These are phyloP conservation scores for Acrocephalus scirpaceus DNA, from an alignment of 2,797 vertebrate species.

Conservation along the genomic window DNA sequence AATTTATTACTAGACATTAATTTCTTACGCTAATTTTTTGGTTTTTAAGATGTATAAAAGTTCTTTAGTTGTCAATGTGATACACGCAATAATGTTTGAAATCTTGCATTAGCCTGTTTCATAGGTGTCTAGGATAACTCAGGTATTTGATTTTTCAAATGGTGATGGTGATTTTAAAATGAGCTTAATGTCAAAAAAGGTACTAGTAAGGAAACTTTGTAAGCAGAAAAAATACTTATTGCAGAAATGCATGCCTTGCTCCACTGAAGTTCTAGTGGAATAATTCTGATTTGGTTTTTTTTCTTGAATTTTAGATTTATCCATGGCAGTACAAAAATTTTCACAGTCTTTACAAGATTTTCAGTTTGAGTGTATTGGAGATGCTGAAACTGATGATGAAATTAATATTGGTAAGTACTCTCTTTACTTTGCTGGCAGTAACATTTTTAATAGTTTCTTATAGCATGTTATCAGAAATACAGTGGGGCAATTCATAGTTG, in stretches of 20 bases:
- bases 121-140: background rate
- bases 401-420: constrained; percentile 91
- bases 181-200: background rate
- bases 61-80: background rate
- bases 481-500: background rate
- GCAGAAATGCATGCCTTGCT: background rate
- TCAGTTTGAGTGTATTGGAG: constrained; percentile 97
- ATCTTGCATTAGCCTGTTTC: background rate
- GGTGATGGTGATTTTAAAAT: background rate
- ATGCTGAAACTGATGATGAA: constrained; percentile 98
- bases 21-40: background rate
- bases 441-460: background rate
- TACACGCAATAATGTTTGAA: background rate
- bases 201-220: background rate
- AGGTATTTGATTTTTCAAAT: background rate
- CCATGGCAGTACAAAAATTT: constrained; percentile 95
- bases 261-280: background rate
- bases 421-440: background rate
- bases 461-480: background rate
- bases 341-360: constrained; percentile 97
- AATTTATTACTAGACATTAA: background rate
- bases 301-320: constrained; percentile 84
- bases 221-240: background rate
- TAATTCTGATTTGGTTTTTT: background rate
- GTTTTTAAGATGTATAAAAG: background rate